phyloP scores from a whole-genome alignment of 2,888 invertebrate species.

The Pandemis heparana region DNA sequence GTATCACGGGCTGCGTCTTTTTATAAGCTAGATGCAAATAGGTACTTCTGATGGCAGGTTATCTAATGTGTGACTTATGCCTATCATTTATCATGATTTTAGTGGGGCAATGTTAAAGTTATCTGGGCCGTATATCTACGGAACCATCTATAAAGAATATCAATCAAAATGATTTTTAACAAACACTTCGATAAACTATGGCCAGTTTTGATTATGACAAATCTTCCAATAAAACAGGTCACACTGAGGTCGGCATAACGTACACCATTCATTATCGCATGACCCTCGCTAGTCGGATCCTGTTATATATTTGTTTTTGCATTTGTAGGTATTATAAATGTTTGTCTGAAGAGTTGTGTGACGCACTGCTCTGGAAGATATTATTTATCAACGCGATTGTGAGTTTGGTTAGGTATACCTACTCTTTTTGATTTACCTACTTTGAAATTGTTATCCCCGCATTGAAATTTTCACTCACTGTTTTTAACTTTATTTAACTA shows the following conservation, averaged over 20 bases:
- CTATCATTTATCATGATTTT: conserved; percentile 55
- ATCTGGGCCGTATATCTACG: conserved; percentile 32
- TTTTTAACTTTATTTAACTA: no score
- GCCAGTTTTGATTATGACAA: background rate
- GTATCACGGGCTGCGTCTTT: conserved; percentile 14
- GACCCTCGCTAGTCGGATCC: conserved; percentile 3
- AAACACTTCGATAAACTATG: background rate
- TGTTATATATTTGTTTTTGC: background rate
- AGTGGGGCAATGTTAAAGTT: conserved; percentile 60
- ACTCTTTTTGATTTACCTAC: background rate
- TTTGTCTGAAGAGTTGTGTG: conserved; percentile 9
- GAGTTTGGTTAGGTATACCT: background rate
- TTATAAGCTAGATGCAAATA: conserved; percentile 37
- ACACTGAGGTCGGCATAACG: conserved; percentile 13
- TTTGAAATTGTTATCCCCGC: background rate
- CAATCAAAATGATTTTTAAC: conserved; percentile 3
- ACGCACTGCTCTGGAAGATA: background rate
- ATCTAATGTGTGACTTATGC: conserved; percentile 51
- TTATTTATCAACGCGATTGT: background rate
- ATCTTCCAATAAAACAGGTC: conserved; percentile 16
- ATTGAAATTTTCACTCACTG: background rate
- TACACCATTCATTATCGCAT: conserved; percentile 2
- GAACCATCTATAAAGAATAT: background rate
- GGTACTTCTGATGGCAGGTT: conserved; percentile 49
- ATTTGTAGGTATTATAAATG: background rate